These are phyloP conservation scores for Tupaia chinensis DNA, from an alignment of 2,113 vertebrate genomes.

Conservation along the genomic window DNA sequence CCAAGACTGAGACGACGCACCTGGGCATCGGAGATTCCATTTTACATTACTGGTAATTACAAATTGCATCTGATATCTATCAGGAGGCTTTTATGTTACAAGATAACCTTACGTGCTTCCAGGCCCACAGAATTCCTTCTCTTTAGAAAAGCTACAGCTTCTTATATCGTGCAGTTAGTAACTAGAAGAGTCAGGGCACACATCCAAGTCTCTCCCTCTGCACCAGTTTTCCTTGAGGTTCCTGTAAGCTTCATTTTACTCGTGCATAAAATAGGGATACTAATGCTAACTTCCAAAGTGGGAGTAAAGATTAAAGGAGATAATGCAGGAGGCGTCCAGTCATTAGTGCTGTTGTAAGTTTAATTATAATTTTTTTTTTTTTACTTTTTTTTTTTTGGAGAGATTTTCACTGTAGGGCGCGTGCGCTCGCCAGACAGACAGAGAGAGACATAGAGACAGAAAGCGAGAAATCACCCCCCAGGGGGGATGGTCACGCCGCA, in stretches of 20 bases:
- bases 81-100: not conserved
- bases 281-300: slow-evolving; percentile 38
- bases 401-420: too few species aligned
- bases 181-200: not conserved
- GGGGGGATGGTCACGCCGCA: too few species aligned
- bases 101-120: slow-evolving; percentile 25
- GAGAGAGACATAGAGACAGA: too few species aligned
- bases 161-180: not conserved
- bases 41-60: not conserved
- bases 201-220: not conserved
- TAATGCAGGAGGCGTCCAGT: slow-evolving; percentile 13
- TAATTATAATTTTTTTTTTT: slow-evolving; percentile 62
- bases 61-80: slow-evolving; percentile 33
- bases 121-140: not conserved
- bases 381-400: too few species aligned
- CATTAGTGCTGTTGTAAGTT: slow-evolving; percentile 52
- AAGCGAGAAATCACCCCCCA: too few species aligned
- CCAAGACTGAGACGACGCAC: not conserved
- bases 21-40: not conserved
- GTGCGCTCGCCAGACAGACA: too few species aligned
- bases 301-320: slow-evolving; percentile 58
- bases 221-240: not conserved
- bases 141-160: not conserved
- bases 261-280: not conserved
- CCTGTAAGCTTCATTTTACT: slow-evolving; percentile 34